phyloP scores from a whole-genome alignment of 2,113 vertebrate genomes.

The Microtus pennsylvanicus region DNA sequence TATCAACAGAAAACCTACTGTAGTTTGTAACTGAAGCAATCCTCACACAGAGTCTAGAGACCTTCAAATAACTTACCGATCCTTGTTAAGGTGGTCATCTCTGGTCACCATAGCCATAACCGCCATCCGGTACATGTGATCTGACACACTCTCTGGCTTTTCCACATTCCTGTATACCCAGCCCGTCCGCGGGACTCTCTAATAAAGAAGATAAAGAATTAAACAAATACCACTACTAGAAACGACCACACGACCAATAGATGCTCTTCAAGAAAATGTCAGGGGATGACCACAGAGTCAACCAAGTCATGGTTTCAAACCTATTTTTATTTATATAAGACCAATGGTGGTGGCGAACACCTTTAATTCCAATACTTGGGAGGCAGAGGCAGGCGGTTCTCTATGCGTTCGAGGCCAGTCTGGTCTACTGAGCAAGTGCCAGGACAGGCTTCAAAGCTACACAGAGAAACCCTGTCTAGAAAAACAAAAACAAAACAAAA shows the following conservation, averaged over 20 bases:
- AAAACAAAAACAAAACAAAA: no score
- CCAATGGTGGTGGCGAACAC: no score
- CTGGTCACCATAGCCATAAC: slow-evolving; percentile 95
- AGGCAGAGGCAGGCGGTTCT: no score
- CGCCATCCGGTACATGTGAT: slow-evolving; percentile 99
- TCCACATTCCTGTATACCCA: slow-evolving; percentile 95
- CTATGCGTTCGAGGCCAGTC: no score
- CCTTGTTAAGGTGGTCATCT: slow-evolving; percentile 93
- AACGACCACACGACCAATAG: neutral
- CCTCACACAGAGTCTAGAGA: neutral
- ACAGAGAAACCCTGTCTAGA: no score
- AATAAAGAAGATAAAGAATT: neutral
- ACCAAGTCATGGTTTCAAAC: neutral
- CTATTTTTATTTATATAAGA: neutral
- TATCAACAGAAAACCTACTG: neutral
- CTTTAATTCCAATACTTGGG: no score
- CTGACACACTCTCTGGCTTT: slow-evolving; percentile 95
- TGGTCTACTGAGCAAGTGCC: no score
- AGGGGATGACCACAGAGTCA: neutral
- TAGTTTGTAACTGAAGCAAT: neutral
- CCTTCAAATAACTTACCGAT: slow-evolving; percentile 87
- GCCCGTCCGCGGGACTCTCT: slow-evolving; percentile 95
- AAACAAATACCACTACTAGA: neutral
- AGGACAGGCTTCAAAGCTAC: no score
- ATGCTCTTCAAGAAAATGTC: neutral